Evolutionary conservation across 1,140 invertebrate genomes (phyloP), one percentile per base, ranked within the genome.

Genomic region (Drosophila oshimai): DNA sequence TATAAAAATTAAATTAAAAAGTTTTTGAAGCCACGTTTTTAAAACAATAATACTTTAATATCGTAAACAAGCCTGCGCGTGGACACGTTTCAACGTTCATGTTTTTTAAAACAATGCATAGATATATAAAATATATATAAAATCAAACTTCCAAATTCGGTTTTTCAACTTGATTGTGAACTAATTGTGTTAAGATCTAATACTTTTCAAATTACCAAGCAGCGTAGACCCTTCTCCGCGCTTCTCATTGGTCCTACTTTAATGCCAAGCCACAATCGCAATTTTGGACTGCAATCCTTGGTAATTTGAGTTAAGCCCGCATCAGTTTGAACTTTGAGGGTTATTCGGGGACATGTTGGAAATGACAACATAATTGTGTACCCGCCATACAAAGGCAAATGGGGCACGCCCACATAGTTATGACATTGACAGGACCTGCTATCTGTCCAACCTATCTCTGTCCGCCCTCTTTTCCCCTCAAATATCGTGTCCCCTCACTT

Each of bases 361-460:
- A 75, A 55, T 80, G 80, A 84, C 80, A 84, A 75, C 80, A 86
- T 86, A 84, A 84, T 84, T 84, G 80, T 79, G 57, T 80, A 58
- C 61, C 64, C 54, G 39, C 41, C 65, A 65, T 64, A 65, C 57
- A 58, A 79, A 62, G 65, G 41, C 33, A 24, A 57, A 41, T 45
- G 36, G 26, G 68, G 36, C 70, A 86, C 80, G 75, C 80, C 80
- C 80, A 86, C 80, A 73, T 60, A 75, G 75, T 84, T 84, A 80
- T 84, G 80, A 84, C 75, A 86, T 64, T 86, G 80, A 86, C 80
- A 86, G 71, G 72, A 55, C 51, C 57, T 45, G 39, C 37, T 53
- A 55, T 47, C 46, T 33, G 31, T 29, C 20, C 57, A 34, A 37
- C 44, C 45, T 31, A 37, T 47, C 45, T 31, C 26, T 24, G 28